A percentile compares a stretch with the other conserved stretches of the same genome.
Conservation (phyloP, 2,888 invertebrate genomes). For the Polymixis flavicincta region DNA sequence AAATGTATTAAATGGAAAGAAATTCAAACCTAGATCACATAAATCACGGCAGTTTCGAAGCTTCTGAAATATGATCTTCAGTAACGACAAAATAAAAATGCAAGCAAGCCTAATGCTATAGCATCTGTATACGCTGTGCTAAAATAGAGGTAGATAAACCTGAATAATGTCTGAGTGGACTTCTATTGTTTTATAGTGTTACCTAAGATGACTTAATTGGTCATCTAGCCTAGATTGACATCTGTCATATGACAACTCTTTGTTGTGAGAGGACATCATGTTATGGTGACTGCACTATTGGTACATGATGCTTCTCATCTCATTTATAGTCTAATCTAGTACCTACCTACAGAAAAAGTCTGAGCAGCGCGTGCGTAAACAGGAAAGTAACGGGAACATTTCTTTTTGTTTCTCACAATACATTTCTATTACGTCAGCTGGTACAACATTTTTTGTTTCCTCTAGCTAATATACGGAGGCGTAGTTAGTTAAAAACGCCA, state of each 20-base stretch:
- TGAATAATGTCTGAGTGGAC: conserved; percentile 12
- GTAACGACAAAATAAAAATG: conserved; percentile 15
- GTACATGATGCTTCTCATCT: background rate
- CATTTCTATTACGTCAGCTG: conserved; percentile 38
- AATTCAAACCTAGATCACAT: background rate
- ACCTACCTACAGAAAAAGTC: conserved; percentile 11
- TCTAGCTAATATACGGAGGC: conserved; percentile 43
- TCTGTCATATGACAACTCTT: conserved; percentile 57
- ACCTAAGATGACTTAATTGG: conserved; percentile 62
- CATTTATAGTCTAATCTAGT: conserved; percentile 28
- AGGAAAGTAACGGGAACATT: conserved; percentile 46
- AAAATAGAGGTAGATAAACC: conserved; percentile 8
- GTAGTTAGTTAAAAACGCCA: conserved; percentile 60
- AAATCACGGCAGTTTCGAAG: background rate
- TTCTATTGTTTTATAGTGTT: conserved; percentile 56
- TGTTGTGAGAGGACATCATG: conserved; percentile 18
- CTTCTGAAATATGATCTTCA: background rate
- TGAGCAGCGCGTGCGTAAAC: conserved; percentile 10
- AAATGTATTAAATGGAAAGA: background rate
- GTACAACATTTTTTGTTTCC: conserved; percentile 31
- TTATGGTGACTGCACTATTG: background rate
- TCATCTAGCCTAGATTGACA: conserved; percentile 68
- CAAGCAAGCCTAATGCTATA: background rate
- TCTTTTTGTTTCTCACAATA: conserved; percentile 38
- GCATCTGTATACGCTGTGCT: background rate